A percentile compares a stretch with the other conserved stretches of the same genome.
phyloP scores from a whole-genome alignment of 2,888 invertebrate genomes.

The Dimorphilus gyrociliatus region DNA sequence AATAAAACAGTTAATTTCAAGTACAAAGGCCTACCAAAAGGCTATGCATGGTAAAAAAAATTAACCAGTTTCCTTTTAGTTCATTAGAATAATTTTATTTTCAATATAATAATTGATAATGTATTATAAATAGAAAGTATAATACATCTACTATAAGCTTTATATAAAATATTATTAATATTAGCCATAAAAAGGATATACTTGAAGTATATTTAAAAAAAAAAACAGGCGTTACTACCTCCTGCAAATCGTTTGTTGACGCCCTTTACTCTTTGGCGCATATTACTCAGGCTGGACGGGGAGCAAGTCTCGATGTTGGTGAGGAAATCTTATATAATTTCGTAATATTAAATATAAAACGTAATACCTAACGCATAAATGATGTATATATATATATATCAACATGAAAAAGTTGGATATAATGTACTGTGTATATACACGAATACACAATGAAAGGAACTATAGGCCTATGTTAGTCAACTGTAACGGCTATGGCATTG shows the following conservation, averaged over 20 bases:
- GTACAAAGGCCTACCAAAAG: slow-evolving; percentile 82
- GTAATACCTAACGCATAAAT: neutral
- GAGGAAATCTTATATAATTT: slow-evolving; percentile 5
- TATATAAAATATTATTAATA: too few relatives aligned
- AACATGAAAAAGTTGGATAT: neutral
- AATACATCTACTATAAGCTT: too few relatives aligned
- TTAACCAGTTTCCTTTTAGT: neutral
- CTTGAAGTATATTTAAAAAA: too few relatives aligned
- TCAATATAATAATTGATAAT: neutral
- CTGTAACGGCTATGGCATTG: too few relatives aligned
- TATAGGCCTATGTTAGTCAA: too few relatives aligned
- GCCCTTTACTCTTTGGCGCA: slow-evolving; percentile 12
- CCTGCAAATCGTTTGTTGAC: slow-evolving; percentile 12
- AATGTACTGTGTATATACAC: too few relatives aligned
- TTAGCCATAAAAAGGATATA: too few relatives aligned
- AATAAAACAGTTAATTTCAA: slow-evolving; percentile 76
- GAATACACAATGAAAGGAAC: too few relatives aligned
- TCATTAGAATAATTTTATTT: neutral
- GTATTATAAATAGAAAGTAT: neutral
- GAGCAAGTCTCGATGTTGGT: slow-evolving; percentile 15
- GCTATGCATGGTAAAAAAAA: slow-evolving; percentile 70
- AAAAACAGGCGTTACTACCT: slow-evolving; percentile 7
- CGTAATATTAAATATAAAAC: too few relatives aligned
- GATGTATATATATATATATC: slow-evolving; percentile 1
- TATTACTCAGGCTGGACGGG: slow-evolving; percentile 11